Conservation (phyloP, 2,797 vertebrate species). For the Catostomus latipinnis region DNA sequence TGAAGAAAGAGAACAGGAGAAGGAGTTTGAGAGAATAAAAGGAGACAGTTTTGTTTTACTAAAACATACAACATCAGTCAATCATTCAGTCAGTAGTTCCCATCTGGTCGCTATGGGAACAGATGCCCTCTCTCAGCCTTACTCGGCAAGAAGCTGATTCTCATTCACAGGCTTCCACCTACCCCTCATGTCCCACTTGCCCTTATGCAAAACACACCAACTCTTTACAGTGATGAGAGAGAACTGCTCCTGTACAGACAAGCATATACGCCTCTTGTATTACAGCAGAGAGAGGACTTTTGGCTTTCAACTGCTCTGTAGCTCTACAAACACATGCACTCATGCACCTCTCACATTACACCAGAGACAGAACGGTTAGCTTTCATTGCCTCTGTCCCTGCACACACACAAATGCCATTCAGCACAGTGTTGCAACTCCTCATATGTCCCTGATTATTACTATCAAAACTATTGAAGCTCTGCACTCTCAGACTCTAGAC, state of each 20-base stretch:
- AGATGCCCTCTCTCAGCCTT: constrained; percentile 30
- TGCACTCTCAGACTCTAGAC: constrained; percentile 1
- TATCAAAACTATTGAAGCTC: constrained; percentile 30
- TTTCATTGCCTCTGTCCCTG: background rate
- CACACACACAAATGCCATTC: constrained; percentile 5
- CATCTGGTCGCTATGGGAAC: constrained; percentile 63
- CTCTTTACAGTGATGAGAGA: background rate
- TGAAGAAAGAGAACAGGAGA: background rate
- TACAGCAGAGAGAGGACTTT: background rate
- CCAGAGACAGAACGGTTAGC: background rate
- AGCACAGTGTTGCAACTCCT: constrained; percentile 9
- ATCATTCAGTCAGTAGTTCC: constrained; percentile 13
- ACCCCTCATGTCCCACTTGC: constrained; percentile 24
- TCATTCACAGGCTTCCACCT: constrained; percentile 33
- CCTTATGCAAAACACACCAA: constrained; percentile 16
- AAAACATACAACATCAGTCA: constrained; percentile 35
- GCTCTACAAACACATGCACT: background rate
- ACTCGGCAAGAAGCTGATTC: constrained; percentile 8
- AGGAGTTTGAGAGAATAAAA: constrained; percentile 38
- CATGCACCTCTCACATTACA: constrained; percentile 4
- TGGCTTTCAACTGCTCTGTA: background rate
- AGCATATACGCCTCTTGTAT: background rate
- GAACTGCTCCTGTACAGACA: background rate
- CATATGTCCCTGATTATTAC: constrained; percentile 24
- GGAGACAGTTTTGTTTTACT: constrained; percentile 25